Evolutionary conservation across 2,113 vertebrate species (phyloP), one percentile per base, ranked within the genome.

Genomic region (Ramphastos sulfuratus): DNA sequence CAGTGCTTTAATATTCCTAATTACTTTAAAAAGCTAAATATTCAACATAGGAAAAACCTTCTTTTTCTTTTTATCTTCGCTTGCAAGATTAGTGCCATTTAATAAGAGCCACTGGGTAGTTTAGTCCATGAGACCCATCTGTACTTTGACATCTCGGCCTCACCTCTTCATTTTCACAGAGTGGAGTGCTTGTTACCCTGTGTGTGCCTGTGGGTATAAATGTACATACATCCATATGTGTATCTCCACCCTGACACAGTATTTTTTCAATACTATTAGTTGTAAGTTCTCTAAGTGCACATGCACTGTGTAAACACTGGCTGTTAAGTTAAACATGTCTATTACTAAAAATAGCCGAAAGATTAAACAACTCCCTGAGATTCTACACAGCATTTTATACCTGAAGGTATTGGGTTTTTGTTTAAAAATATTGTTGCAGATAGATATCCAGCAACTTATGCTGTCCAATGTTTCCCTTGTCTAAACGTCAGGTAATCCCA

Each of bases 1-100:
- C 97, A 99, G 97, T 86, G 97, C 97, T 98, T 98, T 98, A 99
- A 99, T 99, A 98, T 98, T 98, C 98, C 97, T 98, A 98, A 99
- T 99, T 98, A 99, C 97, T 97, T 98, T 95, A 96, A 98, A 98
- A 98, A 98, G 96, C 97, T 97, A 96, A 96, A 98, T 97, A 98
- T 98, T 97, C 97, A 97, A 96, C 97, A 96, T 65, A 96, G 97
- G 94, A 90, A 97, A 98, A 96, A 93, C 95, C 96, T 94, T 95
- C 94, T 92, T 96, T 96, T 96, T 92, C 96, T 96, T 98, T 96
- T 96, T 96, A 97, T 97, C 97, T 97, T 94, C 85, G 92, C 96
- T 97, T 95, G 97, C 95, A 93, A 97, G 96, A 97, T 97, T 83
- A 94, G 92, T 73, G 86, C 94, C 95, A 91, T 97, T 97, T 97